These are phyloP conservation scores for Symphodus melops DNA, from an alignment of 2,113 vertebrate species.

Conservation along the genomic window DNA sequence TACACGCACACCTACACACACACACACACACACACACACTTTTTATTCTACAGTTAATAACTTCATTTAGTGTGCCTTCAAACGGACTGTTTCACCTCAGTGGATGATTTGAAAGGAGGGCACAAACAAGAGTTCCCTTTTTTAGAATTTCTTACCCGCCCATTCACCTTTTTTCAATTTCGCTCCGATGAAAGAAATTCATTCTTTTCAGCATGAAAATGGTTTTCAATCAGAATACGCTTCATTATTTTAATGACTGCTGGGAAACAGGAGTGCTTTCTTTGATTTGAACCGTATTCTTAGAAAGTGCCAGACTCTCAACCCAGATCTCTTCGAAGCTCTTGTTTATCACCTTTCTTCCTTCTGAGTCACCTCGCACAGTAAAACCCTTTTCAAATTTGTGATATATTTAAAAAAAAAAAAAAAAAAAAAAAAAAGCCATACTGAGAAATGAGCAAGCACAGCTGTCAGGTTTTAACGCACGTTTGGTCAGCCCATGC, in stretches of 20 bases:
- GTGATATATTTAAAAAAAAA: neutral
- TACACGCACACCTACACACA: neutral
- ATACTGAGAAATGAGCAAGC: conserved; percentile 23
- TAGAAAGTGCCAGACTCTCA: conserved; percentile 1
- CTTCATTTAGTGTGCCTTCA: conserved; percentile 16
- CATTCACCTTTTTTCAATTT: conserved; percentile 24
- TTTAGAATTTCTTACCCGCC: conserved; percentile 17
- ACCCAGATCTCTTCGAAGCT: neutral
- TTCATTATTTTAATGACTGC: conserved; percentile 25
- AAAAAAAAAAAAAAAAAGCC: neutral
- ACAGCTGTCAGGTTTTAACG: conserved; percentile 34
- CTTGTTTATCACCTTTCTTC: conserved; percentile 14
- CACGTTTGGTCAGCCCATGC: conserved; percentile 42
- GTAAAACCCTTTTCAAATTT: neutral
- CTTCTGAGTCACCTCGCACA: neutral
- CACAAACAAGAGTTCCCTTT: conserved; percentile 29
- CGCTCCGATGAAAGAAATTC: conserved; percentile 19
- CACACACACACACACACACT: too few species aligned
- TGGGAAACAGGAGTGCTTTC: neutral
- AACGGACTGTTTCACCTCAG: conserved; percentile 42
- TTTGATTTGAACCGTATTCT: neutral
- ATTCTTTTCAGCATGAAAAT: conserved; percentile 18
- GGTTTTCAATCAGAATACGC: conserved; percentile 23
- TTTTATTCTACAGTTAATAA: conserved; percentile 25
- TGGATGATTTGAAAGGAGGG: conserved; percentile 38